A percentile compares a stretch with the other conserved stretches of the same genome.
phyloP scores from a whole-genome alignment of 1,140 invertebrate genomes.

The Catajapyx aquilonaris region DNA sequence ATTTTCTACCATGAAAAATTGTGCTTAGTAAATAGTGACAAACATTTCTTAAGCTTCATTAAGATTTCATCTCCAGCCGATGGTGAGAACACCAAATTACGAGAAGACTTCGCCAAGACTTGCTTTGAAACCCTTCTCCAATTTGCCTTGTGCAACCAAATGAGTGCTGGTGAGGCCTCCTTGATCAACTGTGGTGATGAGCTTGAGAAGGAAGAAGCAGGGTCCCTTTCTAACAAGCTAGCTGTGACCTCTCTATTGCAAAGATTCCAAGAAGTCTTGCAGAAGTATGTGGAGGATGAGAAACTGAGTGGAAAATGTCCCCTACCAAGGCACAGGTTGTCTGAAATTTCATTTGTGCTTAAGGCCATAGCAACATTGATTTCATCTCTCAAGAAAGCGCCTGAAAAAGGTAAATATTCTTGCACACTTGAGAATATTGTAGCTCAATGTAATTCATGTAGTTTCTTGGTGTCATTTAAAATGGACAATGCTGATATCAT shows the following conservation, averaged over 20 bases:
- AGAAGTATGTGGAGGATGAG: constrained; percentile 73
- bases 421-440: too few relatives aligned
- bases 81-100: constrained; percentile 57
- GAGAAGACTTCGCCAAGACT: constrained; percentile 87
- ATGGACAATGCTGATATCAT: too few relatives aligned
- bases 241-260: constrained; percentile 78
- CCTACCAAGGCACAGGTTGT: constrained; percentile 70
- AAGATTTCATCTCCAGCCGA: too few relatives aligned
- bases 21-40: too few relatives aligned
- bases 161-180: constrained; percentile 37
- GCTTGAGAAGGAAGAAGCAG: constrained; percentile 23
- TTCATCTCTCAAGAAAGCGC: constrained; percentile 76
- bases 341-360: constrained; percentile 91
- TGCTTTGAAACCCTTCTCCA: constrained; percentile 92
- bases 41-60: too few relatives aligned
- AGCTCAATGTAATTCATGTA: too few relatives aligned
- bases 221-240: constrained; percentile 45
- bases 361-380: constrained; percentile 85
- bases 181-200: too few relatives aligned
- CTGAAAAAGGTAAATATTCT: constrained; percentile 52
- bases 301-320: constrained; percentile 72
- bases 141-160: constrained; percentile 41
- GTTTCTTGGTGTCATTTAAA: constrained; percentile 2
- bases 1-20: too few relatives aligned
- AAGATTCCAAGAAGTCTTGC: constrained; percentile 79